Base-by-base conservation (phyloP, 2,888 invertebrate species). In the Archaeoteleia sp. region DNA sequence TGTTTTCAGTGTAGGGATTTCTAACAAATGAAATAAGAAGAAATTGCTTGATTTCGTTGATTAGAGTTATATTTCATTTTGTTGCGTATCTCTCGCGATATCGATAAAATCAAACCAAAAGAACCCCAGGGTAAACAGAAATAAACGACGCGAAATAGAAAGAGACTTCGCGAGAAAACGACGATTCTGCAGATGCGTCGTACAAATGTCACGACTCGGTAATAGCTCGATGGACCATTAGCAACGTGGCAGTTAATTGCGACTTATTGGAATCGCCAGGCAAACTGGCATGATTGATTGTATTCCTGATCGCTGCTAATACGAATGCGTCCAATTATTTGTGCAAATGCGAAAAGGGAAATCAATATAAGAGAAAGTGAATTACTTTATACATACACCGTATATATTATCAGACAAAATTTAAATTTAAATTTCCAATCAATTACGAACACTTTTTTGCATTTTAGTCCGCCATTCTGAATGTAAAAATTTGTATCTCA, bases 181-280 rank as follows among this genome's bases (percentile, higher is more conserved):
- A 27, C 46, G 55, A 51, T 60, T 55, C 65, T 58, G 61, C 60
- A 61, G 51, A 70, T 65, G 34, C 29, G 20, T 23, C 32, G 34
- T 20, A 61, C 46, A 51, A 72, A 61, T 61, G 71, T 67, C 67
- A 60, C 63, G 57, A 46, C 42, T 61, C 43, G 35, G 51, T 66
- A 57, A 57, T 48, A 53, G 20, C 29, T 1, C 25, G 32, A 9
- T 37, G 53, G 37, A 17, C 55, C 60, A 65, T 66, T 66, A 62
- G 45, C 58, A 32, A 58, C 30, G 17, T 23, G 34, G 7, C 46
- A 17, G 62, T 45, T 66, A 66, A 70, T 70, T 70, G 51, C 53
- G 13, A 53, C 35, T 49, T 45, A 66, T 62, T 66, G 49, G 27
- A 14, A 9, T 25, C 30, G 15, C 2, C 6, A 7, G 17, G 20